Percentiles rank a stretch among this genome's conserved stretches.
These are phyloP conservation scores for Rhagoletis pomonella DNA, from an alignment of 1,140 invertebrate genomes.

Conservation along the genomic window DNA sequence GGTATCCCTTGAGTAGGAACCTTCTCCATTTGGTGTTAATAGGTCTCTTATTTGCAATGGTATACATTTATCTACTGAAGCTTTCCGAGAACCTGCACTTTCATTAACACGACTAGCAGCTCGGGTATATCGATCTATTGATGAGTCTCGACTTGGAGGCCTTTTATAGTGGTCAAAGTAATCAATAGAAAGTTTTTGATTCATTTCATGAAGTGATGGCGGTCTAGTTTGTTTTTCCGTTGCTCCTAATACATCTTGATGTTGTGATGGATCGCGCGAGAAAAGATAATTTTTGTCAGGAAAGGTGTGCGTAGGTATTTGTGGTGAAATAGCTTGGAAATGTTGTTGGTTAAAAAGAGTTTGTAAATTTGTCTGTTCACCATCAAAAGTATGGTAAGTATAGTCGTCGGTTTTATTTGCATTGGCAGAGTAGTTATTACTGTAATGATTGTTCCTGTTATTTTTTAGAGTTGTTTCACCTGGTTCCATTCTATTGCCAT, in stretches of 20 bases:
- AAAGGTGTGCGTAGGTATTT: background rate
- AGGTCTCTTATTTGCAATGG: constrained; percentile 73
- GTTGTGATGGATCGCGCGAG: constrained; percentile 15
- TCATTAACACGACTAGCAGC: constrained; percentile 77
- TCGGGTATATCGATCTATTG: constrained; percentile 87
- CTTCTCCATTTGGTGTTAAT: constrained; percentile 75
- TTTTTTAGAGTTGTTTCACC: background rate
- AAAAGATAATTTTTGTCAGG: background rate
- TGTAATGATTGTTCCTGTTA: background rate
- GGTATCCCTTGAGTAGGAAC: background rate
- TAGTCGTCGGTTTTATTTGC: background rate
- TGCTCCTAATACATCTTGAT: background rate
- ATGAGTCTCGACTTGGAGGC: constrained; percentile 90
- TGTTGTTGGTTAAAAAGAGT: constrained; percentile 56
- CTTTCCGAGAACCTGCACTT: constrained; percentile 80
- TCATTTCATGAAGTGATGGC: constrained; percentile 75
- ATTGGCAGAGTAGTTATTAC: background rate
- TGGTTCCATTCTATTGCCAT: background rate
- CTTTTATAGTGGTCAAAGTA: constrained; percentile 95
- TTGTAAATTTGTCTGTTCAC: background rate
- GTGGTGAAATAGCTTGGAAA: constrained; percentile 55
- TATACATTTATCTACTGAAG: constrained; percentile 81
- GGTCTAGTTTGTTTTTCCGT: constrained; percentile 62
- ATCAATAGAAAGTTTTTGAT: constrained; percentile 79
- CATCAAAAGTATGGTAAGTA: background rate